These are phyloP conservation scores for Candidula unifasciata DNA, from an alignment of 2,888 invertebrate species.

Conservation along the genomic window DNA sequence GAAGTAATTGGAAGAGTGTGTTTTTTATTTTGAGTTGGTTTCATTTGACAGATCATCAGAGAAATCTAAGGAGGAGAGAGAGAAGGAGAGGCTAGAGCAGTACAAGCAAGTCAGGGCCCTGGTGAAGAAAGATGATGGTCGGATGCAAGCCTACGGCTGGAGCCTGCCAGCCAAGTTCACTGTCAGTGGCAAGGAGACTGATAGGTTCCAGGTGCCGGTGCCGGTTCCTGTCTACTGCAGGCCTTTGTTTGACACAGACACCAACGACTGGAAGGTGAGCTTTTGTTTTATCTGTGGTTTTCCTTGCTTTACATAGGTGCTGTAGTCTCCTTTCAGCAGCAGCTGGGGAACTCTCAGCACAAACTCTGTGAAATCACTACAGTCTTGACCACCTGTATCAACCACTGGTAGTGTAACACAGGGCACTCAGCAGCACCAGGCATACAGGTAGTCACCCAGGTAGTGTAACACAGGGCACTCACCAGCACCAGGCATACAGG, in stretches of 20 bases:
- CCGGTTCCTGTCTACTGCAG: slow-evolving; percentile 95
- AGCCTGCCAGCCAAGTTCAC: slow-evolving; percentile 84
- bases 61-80: slow-evolving; percentile 85
- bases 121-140: slow-evolving; percentile 92
- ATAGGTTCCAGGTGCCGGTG: slow-evolving; percentile 81
- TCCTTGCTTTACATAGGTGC: too few relatives aligned
- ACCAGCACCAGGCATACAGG: too few relatives aligned
- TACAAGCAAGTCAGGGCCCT: slow-evolving; percentile 93
- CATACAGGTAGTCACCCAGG: too few relatives aligned
- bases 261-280: slow-evolving; percentile 90
- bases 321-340: too few relatives aligned
- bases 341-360: too few relatives aligned
- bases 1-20: not conserved
- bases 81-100: slow-evolving; percentile 92
- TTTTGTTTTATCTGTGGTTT: too few relatives aligned
- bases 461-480: too few relatives aligned
- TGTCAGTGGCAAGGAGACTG: slow-evolving; percentile 61
- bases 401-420: not conserved
- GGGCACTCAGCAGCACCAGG: too few relatives aligned
- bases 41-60: slow-evolving; percentile 82
- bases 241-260: slow-evolving; percentile 91
- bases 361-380: too few relatives aligned
- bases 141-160: slow-evolving; percentile 97
- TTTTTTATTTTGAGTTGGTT: too few relatives aligned
- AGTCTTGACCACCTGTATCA: too few relatives aligned